A percentile compares a stretch with the other conserved stretches of the same genome.
These are phyloP conservation scores for Thalassoma bifasciatum DNA, from an alignment of 2,113 vertebrate species.

Conservation along the genomic window DNA sequence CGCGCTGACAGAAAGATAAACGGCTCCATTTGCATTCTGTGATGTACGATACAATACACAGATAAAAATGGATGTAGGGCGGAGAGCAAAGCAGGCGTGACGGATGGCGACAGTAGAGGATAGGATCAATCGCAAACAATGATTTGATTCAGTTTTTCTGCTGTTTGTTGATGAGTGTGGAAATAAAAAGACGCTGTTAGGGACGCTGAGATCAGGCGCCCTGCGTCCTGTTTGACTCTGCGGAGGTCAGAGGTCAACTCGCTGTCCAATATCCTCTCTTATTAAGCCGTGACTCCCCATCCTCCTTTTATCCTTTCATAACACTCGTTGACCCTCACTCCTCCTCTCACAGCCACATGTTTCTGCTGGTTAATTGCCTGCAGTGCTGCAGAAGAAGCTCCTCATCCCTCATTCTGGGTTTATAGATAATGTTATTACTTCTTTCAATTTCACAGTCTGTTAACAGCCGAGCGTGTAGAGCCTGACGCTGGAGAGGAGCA, in stretches of 20 bases:
- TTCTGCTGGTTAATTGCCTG: constrained; percentile 45
- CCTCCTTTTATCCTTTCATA: constrained; percentile 30
- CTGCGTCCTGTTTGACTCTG: not conserved
- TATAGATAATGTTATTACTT: constrained; percentile 50
- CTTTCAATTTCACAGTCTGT: constrained; percentile 65
- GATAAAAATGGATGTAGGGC: constrained; percentile 64
- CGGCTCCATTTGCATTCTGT: constrained; percentile 73
- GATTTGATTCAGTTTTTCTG: constrained; percentile 57
- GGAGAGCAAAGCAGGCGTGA: constrained; percentile 56
- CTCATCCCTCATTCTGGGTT: constrained; percentile 40
- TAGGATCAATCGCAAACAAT: constrained; percentile 69
- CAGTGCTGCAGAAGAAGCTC: constrained; percentile 44
- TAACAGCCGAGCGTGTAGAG: constrained; percentile 47
- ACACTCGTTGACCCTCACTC: constrained; percentile 28
- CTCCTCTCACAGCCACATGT: constrained; percentile 6
- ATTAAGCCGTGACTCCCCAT: not conserved
- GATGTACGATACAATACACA: constrained; percentile 75
- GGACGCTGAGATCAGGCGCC: constrained; percentile 41
- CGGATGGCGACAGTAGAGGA: constrained; percentile 52
- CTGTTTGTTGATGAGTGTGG: constrained; percentile 14
- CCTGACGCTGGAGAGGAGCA: constrained; percentile 31
- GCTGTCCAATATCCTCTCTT: constrained; percentile 26
- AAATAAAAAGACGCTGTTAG: constrained; percentile 9
- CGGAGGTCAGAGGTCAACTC: constrained; percentile 43
- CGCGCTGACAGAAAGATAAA: constrained; percentile 73